Percentiles rank a stretch among this genome's conserved stretches.
Evolutionary conservation across 2,888 invertebrate species (phyloP).

Genomic region (Trichogramma dendrolimi): DNA sequence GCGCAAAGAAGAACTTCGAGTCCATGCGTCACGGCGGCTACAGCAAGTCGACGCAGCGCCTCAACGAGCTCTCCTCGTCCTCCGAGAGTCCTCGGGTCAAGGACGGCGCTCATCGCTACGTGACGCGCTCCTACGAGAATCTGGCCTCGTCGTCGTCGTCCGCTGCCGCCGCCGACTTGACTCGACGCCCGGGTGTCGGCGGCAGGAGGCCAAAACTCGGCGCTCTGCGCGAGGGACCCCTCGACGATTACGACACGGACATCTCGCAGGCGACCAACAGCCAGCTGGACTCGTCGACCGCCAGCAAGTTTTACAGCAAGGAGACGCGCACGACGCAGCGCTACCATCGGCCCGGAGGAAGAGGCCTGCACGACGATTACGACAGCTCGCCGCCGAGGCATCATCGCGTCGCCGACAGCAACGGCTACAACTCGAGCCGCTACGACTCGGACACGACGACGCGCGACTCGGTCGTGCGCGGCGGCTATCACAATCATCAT

Average conservation of each 20-base stretch:
- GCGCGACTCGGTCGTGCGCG: conserved; percentile 42
- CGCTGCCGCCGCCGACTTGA: too few relatives aligned
- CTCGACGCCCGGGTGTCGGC: conserved; percentile 14
- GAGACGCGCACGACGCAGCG: conserved; percentile 44
- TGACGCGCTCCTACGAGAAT: conserved; percentile 47
- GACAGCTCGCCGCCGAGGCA: conserved; percentile 46
- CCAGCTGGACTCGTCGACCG: conserved; percentile 40
- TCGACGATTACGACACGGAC: conserved; percentile 50
- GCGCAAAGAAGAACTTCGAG: conserved; percentile 44
- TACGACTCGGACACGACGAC: conserved; percentile 49
- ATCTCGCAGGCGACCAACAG: conserved; percentile 48
- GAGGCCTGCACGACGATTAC: conserved; percentile 44
- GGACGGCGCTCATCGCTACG: conserved; percentile 28
- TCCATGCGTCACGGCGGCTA: conserved; percentile 38
- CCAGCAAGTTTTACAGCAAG: conserved; percentile 38
- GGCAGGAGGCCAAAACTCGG: conserved; percentile 31
- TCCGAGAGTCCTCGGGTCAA: conserved; percentile 37
- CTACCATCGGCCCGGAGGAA: conserved; percentile 38
- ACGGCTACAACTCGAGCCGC: conserved; percentile 44
- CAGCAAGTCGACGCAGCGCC: conserved; percentile 47
- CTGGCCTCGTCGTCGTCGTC: conserved; percentile 31
- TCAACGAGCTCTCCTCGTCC: conserved; percentile 40
- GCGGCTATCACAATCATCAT: conserved; percentile 38
- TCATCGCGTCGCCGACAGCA: conserved; percentile 37
- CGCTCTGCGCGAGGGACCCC: conserved; percentile 42